Base-by-base conservation (phyloP, 1,140 invertebrate genomes). In the Cherax quadricarinatus region DNA sequence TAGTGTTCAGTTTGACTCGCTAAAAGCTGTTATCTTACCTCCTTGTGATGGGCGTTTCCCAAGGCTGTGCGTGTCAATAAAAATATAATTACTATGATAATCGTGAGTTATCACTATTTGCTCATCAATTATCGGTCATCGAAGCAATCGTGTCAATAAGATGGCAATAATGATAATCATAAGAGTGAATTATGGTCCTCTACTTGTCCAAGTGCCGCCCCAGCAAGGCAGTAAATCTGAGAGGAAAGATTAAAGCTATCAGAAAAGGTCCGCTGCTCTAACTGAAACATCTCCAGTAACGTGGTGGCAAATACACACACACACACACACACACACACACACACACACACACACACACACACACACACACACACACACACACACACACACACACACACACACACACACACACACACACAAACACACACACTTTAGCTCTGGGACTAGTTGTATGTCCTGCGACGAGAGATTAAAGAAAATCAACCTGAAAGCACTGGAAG, bases 101-200 rank as follows among this genome's bases (percentile, higher is more conserved):
- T 75, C n/a, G 14, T 75, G 70, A 75, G 24, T 75, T 24, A 75
- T 75, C 70, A 75, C 70, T 30, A 75, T 75, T 75, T 75, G n/a
- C 70, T 10, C 70, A 7, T 24, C 70, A 24, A 75, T 75, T 75
- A 75, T 75, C 70, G 70, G 70, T 75, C 70, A 30, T 75, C 70
- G 70, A 30, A 30, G n/a, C 70, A 75, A 75, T 75, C 70, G n/a
- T 75, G 70, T 75, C 70, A 75, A 75, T 75, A 75, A 75, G 24
- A 75, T 75, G 70, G 18, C 18, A 21, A 75, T 75, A 30, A 75
- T 75, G 70, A 75, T 30, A 75, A 75, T 75, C 5, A 30, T 75
- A 30, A 2, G 6, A n/a, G 1, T 75, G 70, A 75, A 5, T 75
- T 75, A 75, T 75, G 5, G 24, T 21, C n/a, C 14, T 75, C 14